Percentiles rank a stretch among this genome's conserved stretches.
These are phyloP conservation scores for Sebastes vulpes DNA, from an alignment of 2,797 vertebrate species.

Conservation along the genomic window DNA sequence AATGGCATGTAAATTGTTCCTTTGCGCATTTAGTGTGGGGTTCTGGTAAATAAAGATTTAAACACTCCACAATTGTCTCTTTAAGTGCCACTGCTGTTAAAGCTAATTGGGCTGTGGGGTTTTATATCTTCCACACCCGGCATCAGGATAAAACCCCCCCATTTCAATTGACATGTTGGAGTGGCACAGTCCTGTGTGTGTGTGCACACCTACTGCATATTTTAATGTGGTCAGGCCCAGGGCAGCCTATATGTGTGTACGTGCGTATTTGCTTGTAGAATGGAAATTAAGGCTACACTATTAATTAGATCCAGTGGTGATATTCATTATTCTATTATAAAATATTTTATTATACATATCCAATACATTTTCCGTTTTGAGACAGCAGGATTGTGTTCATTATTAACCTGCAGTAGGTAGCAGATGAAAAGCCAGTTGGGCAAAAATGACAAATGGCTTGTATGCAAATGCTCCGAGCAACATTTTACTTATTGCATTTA, in stretches of 20 bases:
- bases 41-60: slow-evolving; percentile 97
- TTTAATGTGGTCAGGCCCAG: slow-evolving; percentile 20
- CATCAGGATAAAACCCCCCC: slow-evolving; percentile 77
- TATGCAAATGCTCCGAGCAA: slow-evolving; percentile 79
- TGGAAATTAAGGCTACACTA: not conserved
- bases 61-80: slow-evolving; percentile 92
- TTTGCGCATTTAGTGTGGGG: slow-evolving; percentile 90
- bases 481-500: slow-evolving; percentile 84
- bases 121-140: slow-evolving; percentile 86
- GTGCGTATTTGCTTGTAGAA: not conserved
- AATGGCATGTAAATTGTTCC: slow-evolving; percentile 97
- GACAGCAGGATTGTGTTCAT: slow-evolving; percentile 2
- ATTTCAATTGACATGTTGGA: slow-evolving; percentile 47
- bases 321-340: not conserved
- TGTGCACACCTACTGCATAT: slow-evolving; percentile 42
- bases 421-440: slow-evolving; percentile 37
- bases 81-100: slow-evolving; percentile 94
- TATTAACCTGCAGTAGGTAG: slow-evolving; percentile 21
- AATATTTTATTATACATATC: not conserved
- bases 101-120: slow-evolving; percentile 91
- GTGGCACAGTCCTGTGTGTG: slow-evolving; percentile 41
- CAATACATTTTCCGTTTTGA: not conserved
- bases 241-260: not conserved
- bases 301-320: slow-evolving; percentile 1
- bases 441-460: slow-evolving; percentile 76